Evolutionary conservation across 2,797 vertebrate species (phyloP).

Genomic region (Pelodytes ibericus): DNA sequence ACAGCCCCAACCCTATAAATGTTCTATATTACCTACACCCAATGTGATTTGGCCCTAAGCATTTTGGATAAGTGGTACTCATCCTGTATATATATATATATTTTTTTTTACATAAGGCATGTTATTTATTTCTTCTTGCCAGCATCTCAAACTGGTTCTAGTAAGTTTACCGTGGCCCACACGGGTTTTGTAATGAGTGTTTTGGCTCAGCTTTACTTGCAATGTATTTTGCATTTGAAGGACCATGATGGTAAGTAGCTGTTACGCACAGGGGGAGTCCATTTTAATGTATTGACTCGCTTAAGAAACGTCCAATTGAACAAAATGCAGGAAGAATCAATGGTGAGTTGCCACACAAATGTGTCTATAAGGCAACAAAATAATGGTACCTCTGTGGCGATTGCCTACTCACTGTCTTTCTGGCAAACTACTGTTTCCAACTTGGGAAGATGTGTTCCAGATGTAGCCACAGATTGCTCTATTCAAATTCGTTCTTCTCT

Average conservation of each 20-base stretch:
- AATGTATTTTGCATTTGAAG: constrained; percentile 14
- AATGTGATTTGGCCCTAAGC: too few relatives aligned
- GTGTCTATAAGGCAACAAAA: constrained; percentile 47
- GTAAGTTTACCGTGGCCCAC: background rate
- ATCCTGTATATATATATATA: too few relatives aligned
- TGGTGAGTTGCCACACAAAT: constrained; percentile 12
- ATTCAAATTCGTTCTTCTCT: too few relatives aligned
- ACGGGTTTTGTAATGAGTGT: constrained; percentile 8
- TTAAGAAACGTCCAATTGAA: constrained; percentile 44
- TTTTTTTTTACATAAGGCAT: too few relatives aligned
- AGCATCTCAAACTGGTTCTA: constrained; percentile 5
- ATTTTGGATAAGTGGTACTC: too few relatives aligned
- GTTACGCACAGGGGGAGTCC: constrained; percentile 19
- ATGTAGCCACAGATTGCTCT: too few relatives aligned
- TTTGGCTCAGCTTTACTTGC: constrained; percentile 14
- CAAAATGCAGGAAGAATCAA: constrained; percentile 26
- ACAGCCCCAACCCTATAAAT: too few relatives aligned
- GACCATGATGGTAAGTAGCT: constrained; percentile 31
- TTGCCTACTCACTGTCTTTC: background rate
- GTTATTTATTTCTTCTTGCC: background rate
- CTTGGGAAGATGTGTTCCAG: too few relatives aligned
- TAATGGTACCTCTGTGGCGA: constrained; percentile 33
- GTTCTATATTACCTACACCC: too few relatives aligned
- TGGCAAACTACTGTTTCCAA: too few relatives aligned
- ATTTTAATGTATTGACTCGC: constrained; percentile 32